A percentile compares a stretch with the other conserved stretches of the same genome.
These are phyloP conservation scores for Acleris emargana DNA, from an alignment of 2,888 invertebrate genomes.

Conservation along the genomic window DNA sequence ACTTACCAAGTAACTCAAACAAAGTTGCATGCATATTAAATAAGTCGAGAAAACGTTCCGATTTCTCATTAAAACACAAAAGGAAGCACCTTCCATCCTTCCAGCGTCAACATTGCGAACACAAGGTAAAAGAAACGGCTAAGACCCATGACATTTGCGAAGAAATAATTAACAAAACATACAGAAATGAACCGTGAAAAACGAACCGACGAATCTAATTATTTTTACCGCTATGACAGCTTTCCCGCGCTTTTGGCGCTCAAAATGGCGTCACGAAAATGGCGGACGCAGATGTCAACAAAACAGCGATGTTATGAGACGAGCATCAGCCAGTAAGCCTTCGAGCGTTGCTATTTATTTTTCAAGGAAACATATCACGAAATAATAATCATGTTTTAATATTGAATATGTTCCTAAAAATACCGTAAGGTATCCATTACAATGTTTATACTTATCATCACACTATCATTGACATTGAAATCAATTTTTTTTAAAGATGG, in stretches of 20 bases:
- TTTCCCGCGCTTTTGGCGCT: constrained; percentile 68
- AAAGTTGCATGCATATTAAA: constrained; percentile 39
- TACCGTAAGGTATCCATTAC: too few relatives aligned
- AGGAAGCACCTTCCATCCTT: constrained; percentile 50
- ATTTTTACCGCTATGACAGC: constrained; percentile 77
- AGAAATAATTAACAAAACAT: constrained; percentile 80
- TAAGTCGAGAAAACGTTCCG: constrained; percentile 41
- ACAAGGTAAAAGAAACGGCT: constrained; percentile 41
- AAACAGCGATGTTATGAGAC: constrained; percentile 70
- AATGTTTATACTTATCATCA: too few relatives aligned
- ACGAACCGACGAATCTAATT: constrained; percentile 76
- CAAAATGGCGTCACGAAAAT: constrained; percentile 64
- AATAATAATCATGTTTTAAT: not conserved
- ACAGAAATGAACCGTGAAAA: constrained; percentile 76
- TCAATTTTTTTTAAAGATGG: too few relatives aligned
- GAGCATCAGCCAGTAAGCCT: constrained; percentile 75
- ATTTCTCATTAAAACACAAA: constrained; percentile 52
- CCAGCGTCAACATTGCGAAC: constrained; percentile 49
- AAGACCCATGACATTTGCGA: constrained; percentile 55
- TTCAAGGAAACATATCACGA: constrained; percentile 31
- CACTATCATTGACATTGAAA: too few relatives aligned
- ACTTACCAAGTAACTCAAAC: constrained; percentile 42
- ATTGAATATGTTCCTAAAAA: too few relatives aligned
- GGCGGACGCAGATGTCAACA: constrained; percentile 60
- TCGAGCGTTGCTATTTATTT: constrained; percentile 59